Conservation (phyloP, 2,888 invertebrate genomes). For the Ormyrus thymus region DNA sequence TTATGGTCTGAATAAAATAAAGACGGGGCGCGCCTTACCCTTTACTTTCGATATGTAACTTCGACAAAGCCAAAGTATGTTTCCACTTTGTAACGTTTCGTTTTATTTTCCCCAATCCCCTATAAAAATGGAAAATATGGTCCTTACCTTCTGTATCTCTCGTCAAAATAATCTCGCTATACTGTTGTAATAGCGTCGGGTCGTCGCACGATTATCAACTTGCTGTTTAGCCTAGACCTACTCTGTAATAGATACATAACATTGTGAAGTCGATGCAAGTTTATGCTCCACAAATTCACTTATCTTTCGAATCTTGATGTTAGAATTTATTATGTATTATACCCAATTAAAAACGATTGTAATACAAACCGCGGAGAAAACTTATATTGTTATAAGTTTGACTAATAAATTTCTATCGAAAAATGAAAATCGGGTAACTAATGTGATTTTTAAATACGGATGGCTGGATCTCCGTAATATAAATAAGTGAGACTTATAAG, state of each 20-base stretch:
- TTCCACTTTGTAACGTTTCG: conserved; percentile 42
- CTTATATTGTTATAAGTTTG: no score
- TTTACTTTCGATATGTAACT: conserved; percentile 51
- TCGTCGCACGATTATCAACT: conserved; percentile 51
- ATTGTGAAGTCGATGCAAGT: conserved; percentile 55
- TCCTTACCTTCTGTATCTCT: conserved; percentile 37
- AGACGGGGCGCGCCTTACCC: conserved; percentile 51
- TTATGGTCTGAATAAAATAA: conserved; percentile 70
- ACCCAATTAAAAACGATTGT: not conserved
- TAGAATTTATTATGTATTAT: not conserved
- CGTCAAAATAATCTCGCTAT: conserved; percentile 49
- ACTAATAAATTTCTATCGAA: no score
- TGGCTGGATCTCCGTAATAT: no score
- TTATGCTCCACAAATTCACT: conserved; percentile 41
- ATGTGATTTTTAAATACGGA: no score
- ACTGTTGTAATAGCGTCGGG: conserved; percentile 49
- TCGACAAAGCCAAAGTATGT: conserved; percentile 54
- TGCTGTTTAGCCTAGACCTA: conserved; percentile 55
- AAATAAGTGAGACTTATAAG: conserved; percentile 7
- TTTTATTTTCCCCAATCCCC: conserved; percentile 5
- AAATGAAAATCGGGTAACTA: no score
- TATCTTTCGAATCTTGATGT: conserved; percentile 7
- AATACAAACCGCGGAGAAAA: no score
- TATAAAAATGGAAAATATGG: conserved; percentile 16
- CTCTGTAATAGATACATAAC: conserved; percentile 50